Evolutionary conservation across 2,888 invertebrate genomes (phyloP).

Genomic region (Microctonus aethiopoides): DNA sequence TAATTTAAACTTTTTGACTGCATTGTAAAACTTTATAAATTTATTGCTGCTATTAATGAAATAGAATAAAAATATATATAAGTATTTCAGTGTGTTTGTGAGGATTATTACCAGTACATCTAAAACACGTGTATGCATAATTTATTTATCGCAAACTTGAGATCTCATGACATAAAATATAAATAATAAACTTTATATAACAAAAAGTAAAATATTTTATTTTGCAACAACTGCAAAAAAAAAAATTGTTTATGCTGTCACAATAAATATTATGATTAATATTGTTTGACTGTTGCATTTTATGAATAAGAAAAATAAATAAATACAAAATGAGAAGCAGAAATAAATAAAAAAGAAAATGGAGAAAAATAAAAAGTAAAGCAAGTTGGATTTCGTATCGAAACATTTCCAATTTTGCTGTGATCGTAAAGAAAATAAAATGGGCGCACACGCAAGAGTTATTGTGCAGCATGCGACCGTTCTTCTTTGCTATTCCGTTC

Average conservation of each 20-base stretch:
- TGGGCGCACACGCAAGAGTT: slow-evolving; percentile 26
- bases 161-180: no score
- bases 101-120: no score
- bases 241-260: background rate
- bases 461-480: slow-evolving; percentile 13
- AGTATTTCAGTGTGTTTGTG: no score
- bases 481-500: background rate
- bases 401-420: slow-evolving; percentile 21
- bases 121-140: no score
- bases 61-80: no score
- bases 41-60: no score
- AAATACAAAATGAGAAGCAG: background rate
- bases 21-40: no score
- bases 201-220: background rate
- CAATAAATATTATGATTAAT: background rate
- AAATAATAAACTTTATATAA: no score
- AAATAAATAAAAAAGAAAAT: background rate
- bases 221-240: background rate
- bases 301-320: background rate
- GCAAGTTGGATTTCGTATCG: background rate
- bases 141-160: no score
- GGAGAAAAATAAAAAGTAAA: background rate
- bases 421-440: slow-evolving; percentile 26
- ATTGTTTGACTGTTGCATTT: background rate
- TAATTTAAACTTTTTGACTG: no score